Base-by-base conservation (phyloP, 2,888 invertebrate species). In the Mallateleia sp. region DNA sequence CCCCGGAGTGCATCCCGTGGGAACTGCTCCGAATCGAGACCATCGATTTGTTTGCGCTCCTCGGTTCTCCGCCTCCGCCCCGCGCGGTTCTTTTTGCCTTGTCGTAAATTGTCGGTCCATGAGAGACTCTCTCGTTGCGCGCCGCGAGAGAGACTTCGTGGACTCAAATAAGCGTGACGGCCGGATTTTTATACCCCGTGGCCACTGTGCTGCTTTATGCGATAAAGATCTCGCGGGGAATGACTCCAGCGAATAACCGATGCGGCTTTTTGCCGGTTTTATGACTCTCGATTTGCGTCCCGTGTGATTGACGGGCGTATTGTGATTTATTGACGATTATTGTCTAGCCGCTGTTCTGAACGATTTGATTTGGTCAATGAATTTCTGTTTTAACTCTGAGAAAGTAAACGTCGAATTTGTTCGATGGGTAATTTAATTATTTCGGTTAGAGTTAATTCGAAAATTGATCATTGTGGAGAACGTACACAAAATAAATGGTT, bases 151-250 rank as follows among this genome's bases (percentile, higher is more conserved):
- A 66, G 83, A 84, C 71, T 77, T 77, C 78, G 81, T 74, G 84
- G 62, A 69, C 72, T 71, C 74, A 74, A 69, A 81, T 85, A 75
- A 81, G 77, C 85, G 85, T 85, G 88, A 88, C 83, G 81, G 62
- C n/a, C 28, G 78, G 34, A 87, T 85, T 85, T 89, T 87, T 89
- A 72, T 89, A 71, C 79, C 88, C 87, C 52, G 64, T 85, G 80
- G 88, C 87, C 82, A 88, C 88, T 81, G 83, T 75, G 77, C 85
- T 84, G 85, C 80, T 79, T 66, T 75, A 64, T 66, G 78, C 84
- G 78, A 86, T 86, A 74, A 79, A 84, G 84, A 89, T 86, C 84
- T 86, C 81, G 82, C 83, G 87, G 79, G 38, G 69, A 78, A 78
- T 69, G 83, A 80, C 67, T 77, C 64, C 52, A 82, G 69, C 54